These are phyloP conservation scores for Cladorhizidae sp. DNA, from an alignment of 37 sponge, comb jelly and placozoan genomes.

Conservation along the genomic window DNA sequence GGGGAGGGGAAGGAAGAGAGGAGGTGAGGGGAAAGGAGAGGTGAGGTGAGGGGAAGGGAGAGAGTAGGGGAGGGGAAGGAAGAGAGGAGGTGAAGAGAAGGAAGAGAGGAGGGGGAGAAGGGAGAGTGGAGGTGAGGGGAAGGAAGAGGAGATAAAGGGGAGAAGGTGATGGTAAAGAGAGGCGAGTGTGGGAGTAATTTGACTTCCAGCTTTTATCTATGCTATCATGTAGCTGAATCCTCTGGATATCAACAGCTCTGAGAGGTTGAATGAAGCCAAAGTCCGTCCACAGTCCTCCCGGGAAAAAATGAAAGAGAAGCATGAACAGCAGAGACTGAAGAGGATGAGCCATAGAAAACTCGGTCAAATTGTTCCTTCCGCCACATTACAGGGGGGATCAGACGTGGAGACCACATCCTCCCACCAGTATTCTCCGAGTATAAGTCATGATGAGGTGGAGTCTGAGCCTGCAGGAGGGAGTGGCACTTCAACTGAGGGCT, in stretches of 20 bases:
- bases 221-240: slow-evolving; percentile 2
- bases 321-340: slow-evolving; percentile 46
- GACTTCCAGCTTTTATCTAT: no score
- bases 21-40: no score
- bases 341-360: slow-evolving; percentile 13
- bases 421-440: slow-evolving; percentile 52
- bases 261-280: no score
- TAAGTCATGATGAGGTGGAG: slow-evolving; percentile 56
- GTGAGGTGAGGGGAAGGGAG: no score
- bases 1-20: no score
- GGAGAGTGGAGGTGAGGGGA: background rate
- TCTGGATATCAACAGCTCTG: background rate
- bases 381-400: background rate
- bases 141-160: background rate
- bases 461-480: background rate
- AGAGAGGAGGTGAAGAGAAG: no score
- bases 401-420: slow-evolving; percentile 1
- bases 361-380: background rate
- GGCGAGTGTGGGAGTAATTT: no score
- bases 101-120: background rate
- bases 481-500: background rate
- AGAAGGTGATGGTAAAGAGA: no score
- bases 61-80: no score
- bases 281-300: no score
- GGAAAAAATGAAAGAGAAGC: slow-evolving; percentile 45